These are phyloP conservation scores for Athene cunicularia DNA, from an alignment of 2,113 vertebrate genomes.

Conservation along the genomic window DNA sequence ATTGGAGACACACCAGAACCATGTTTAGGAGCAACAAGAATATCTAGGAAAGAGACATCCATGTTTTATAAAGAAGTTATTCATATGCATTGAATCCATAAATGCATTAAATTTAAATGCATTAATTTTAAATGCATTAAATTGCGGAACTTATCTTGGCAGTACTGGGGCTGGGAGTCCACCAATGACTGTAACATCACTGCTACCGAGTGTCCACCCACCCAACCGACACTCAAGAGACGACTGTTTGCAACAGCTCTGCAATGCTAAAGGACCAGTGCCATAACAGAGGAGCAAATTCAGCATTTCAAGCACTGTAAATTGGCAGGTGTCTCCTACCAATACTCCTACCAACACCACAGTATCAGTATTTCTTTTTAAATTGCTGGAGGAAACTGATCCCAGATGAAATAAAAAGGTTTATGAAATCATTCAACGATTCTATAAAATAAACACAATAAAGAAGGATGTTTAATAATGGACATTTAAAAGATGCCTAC, in stretches of 20 bases:
- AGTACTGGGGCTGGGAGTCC: background rate
- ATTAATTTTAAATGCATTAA: background rate
- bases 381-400: background rate
- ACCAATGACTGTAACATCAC: background rate
- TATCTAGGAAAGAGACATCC: background rate
- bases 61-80: accelerated
- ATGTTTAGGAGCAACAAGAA: background rate
- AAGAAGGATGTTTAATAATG: background rate
- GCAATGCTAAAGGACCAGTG: background rate
- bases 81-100: background rate
- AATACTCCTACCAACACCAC: background rate
- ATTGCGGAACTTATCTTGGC: background rate
- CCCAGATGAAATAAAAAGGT: background rate
- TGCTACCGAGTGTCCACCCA: background rate
- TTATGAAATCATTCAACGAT: background rate
- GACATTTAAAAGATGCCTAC: accelerated
- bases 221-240: background rate
- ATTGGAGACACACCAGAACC: background rate
- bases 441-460: background rate
- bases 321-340: background rate
- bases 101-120: background rate
- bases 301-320: background rate
- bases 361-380: background rate
- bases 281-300: background rate
- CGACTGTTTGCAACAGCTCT: background rate